phyloP scores from a whole-genome alignment of 2,888 invertebrate species.

The Amphipoea oculea region DNA sequence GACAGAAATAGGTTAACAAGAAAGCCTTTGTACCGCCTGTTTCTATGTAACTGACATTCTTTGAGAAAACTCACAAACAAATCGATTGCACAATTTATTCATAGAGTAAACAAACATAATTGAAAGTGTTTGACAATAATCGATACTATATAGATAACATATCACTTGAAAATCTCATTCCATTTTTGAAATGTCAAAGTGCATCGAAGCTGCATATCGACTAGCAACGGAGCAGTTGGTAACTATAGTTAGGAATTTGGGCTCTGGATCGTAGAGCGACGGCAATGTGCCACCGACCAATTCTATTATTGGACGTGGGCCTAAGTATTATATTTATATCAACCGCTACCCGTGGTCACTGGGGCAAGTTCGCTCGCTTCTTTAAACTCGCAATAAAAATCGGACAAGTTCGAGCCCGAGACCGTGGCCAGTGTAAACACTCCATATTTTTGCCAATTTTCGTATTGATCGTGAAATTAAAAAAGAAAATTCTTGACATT shows the following conservation, averaged over 20 bases:
- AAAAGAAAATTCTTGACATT: constrained; percentile 30
- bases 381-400: constrained; percentile 87
- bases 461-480: constrained; percentile 44
- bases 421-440: constrained; percentile 81
- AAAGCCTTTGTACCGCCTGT: constrained; percentile 37
- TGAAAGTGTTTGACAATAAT: constrained; percentile 27
- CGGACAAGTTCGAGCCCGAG: constrained; percentile 86
- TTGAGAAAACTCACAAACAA: constrained; percentile 25
- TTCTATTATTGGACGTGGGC: constrained; percentile 80
- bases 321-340: constrained; percentile 86
- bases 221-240: constrained; percentile 61
- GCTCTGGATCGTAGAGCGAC: constrained; percentile 66
- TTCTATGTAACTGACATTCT: constrained; percentile 19
- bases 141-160: constrained; percentile 10
- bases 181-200: constrained; percentile 70
- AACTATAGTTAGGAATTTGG: constrained; percentile 70
- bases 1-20: constrained; percentile 59
- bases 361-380: constrained; percentile 88
- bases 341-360: constrained; percentile 84
- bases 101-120: constrained; percentile 28
- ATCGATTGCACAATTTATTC: constrained; percentile 32
- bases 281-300: constrained; percentile 76
- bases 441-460: constrained; percentile 71
- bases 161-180: constrained; percentile 27
- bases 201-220: constrained; percentile 65